Base-by-base conservation (phyloP, 2,888 invertebrate species). In the Sinotaia quadrata region DNA sequence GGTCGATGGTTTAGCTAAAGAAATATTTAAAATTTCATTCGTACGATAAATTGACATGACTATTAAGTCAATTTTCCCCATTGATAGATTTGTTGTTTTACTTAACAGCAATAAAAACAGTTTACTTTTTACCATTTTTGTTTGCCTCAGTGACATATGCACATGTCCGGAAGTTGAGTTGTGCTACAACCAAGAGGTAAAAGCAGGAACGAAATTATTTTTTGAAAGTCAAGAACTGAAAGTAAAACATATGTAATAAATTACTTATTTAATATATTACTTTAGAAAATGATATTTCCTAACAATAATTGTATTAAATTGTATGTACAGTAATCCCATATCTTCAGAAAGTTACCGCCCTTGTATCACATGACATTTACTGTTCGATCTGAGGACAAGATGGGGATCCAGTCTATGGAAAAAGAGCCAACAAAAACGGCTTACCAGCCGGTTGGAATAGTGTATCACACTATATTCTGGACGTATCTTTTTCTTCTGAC, bases 341-440 rank as follows among this genome's bases (percentile, higher is more conserved):
- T 47, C 7, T 41, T 36, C 24, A 52, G n/a, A 36, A 29, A 52
- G 63, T 65, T 65, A 29, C 52, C 41, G 37, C 63, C 63, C 56
- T 4, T 65, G 4, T n/a, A 44, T 65, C 63, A 65, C 63, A 65
- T 65, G 63, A 65, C 56, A 18, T 12, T 27, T 4, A 4, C 24
- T 51, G 29, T 33, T n/a, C 8, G 49, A 33, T 18, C 12, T 12
- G n/a, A 29, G 4, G 29, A 10, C 24, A 62, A 62, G 52, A 62
- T 62, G 62, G 62, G 62, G 37, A 56, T 65, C 27, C 54, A 65
- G 31, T 44, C 54, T 10, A 65, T 65, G 63, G 21, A 33, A 7
- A 54, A 65, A 27, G 71, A 73, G 34, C 73, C 73, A 10, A 73
- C 73, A 8, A 73, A 73, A 62, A 54, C 60, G 34, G 68, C 49